Evolutionary conservation across 2,113 vertebrate genomes (phyloP).

Genomic region (Piaya cayana): DNA sequence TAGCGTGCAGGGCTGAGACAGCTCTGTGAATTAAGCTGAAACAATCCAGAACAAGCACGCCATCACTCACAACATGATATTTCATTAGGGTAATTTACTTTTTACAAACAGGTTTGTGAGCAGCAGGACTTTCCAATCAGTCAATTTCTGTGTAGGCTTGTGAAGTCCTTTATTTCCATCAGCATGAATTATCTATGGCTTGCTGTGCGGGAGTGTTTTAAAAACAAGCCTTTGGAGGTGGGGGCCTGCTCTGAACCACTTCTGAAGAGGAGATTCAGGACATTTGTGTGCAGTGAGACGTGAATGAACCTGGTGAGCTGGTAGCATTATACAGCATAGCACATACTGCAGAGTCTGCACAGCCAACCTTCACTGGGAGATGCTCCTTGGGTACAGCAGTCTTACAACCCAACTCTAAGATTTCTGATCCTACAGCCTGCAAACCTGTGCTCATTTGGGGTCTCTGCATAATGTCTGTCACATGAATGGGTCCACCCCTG

Average conservation of each 20-base stretch:
- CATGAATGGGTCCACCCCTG: rapidly evolving
- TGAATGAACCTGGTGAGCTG: not conserved
- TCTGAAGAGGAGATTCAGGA: not conserved
- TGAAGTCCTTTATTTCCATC: not conserved
- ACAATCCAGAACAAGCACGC: not conserved
- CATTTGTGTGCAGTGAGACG: not conserved
- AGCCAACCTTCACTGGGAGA: not conserved
- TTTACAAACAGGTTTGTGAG: not conserved
- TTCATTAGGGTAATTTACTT: not conserved
- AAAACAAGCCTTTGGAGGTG: not conserved
- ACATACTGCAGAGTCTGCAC: not conserved
- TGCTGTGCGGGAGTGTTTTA: rapidly evolving
- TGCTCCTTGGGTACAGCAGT: not conserved
- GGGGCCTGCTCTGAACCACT: not conserved
- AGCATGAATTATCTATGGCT: not conserved
- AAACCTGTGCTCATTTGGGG: not conserved
- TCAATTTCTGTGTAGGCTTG: not conserved
- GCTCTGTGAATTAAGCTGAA: not conserved
- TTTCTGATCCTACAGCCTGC: not conserved
- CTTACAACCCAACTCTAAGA: rapidly evolving
- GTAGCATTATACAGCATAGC: not conserved
- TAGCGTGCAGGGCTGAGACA: rapidly evolving
- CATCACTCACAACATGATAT: not conserved
- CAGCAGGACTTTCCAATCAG: not conserved
- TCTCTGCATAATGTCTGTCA: not conserved